phyloP scores from a whole-genome alignment of 1,140 invertebrate species.

The Akabosia matsudoensis region DNA sequence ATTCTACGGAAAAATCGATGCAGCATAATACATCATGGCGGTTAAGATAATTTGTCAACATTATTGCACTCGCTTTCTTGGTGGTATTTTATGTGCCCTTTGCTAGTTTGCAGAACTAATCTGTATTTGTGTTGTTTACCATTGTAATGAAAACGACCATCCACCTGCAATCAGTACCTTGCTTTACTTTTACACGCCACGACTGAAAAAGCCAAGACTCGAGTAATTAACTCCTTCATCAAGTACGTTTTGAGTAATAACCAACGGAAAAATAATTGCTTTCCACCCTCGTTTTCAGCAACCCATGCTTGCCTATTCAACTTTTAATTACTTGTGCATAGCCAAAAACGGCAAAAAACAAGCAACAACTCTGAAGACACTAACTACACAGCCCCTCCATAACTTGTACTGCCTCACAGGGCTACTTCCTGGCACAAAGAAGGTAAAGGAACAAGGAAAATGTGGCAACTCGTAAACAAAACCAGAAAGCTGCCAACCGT shows the following conservation, averaged over 20 bases:
- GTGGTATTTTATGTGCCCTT: too few relatives aligned
- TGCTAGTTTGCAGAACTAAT: too few relatives aligned
- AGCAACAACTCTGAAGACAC: neutral
- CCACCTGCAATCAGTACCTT: neutral
- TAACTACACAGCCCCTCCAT: neutral
- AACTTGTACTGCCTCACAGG: neutral
- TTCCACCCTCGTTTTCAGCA: conserved; percentile 14
- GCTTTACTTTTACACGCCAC: neutral
- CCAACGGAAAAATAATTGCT: conserved; percentile 18
- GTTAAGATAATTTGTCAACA: too few relatives aligned
- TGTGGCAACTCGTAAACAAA: too few relatives aligned
- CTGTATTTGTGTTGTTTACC: too few relatives aligned
- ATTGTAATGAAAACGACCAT: too few relatives aligned
- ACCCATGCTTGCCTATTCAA: conserved; percentile 17
- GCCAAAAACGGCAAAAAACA: neutral
- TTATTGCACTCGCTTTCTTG: too few relatives aligned
- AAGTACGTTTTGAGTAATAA: conserved; percentile 23
- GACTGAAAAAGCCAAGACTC: neutral
- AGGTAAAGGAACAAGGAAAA: too few relatives aligned
- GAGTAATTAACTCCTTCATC: conserved; percentile 22
- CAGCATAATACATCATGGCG: too few relatives aligned
- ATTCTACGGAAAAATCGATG: too few relatives aligned
- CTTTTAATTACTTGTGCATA: conserved; percentile 17
- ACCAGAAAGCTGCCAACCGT: neutral
- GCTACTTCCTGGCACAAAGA: too few relatives aligned